phyloP scores from a whole-genome alignment of 1,140 invertebrate genomes.

The Eurosta solidaginis region DNA sequence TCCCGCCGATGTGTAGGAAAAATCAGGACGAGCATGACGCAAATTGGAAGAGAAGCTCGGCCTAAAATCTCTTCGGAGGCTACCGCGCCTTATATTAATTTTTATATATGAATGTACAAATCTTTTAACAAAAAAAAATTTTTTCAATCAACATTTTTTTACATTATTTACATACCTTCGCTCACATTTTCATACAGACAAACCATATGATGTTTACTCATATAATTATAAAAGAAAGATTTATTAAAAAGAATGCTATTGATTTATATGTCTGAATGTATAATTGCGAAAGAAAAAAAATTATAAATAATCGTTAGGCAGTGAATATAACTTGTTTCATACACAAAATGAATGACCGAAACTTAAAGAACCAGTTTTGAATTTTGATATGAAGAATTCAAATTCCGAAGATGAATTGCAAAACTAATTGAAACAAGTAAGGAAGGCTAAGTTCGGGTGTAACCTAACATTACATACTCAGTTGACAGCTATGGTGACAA shows the following conservation, averaged over 20 bases:
- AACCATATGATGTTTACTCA: not conserved
- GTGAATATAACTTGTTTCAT: not conserved
- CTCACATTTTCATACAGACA: not conserved
- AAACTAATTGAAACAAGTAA: too few relatives aligned
- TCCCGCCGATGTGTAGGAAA: too few relatives aligned
- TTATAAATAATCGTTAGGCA: not conserved
- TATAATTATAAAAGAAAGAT: not conserved
- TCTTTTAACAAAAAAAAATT: not conserved
- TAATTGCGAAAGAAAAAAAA: not conserved
- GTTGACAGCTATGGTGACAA: too few relatives aligned
- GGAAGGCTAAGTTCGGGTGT: too few relatives aligned
- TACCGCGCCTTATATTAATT: too few relatives aligned
- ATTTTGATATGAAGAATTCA: not conserved
- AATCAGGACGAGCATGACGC: too few relatives aligned
- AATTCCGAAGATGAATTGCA: conserved; percentile 11
- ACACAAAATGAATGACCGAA: not conserved
- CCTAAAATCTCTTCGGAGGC: too few relatives aligned
- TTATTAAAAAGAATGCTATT: not conserved
- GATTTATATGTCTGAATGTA: not conserved
- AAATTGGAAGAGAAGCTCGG: too few relatives aligned
- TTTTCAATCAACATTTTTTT: not conserved
- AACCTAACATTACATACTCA: too few relatives aligned
- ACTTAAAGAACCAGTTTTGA: conserved; percentile 5
- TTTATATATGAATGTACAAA: too few relatives aligned
- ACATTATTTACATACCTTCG: not conserved